phyloP scores from a whole-genome alignment of 2,888 invertebrate genomes.

The Nemapogon koenigi region DNA sequence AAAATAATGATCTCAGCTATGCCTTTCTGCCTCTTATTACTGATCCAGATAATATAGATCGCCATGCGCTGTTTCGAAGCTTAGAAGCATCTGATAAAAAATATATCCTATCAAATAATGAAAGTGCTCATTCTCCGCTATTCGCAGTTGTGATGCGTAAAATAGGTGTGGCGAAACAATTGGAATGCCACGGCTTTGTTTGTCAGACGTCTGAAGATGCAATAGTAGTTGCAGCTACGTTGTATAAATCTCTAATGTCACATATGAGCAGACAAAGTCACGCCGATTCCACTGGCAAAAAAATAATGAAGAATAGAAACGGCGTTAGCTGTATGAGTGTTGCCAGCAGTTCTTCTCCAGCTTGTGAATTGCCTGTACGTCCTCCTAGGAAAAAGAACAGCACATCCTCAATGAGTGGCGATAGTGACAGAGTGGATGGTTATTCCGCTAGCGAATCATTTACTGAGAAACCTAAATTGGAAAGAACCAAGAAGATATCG shows the following conservation, averaged over 20 bases:
- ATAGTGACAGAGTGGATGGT: slow-evolving; percentile 65
- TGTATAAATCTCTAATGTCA: slow-evolving; percentile 87
- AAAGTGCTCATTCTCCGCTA: slow-evolving; percentile 77
- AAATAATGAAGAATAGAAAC: slow-evolving; percentile 71
- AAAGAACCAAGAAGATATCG: slow-evolving; percentile 65
- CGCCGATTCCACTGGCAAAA: slow-evolving; percentile 40
- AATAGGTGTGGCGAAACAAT: slow-evolving; percentile 75
- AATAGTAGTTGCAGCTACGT: slow-evolving; percentile 88
- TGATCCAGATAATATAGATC: slow-evolving; percentile 80
- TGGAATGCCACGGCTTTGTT: slow-evolving; percentile 91
- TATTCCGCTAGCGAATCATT: slow-evolving; percentile 50
- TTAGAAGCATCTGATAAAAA: slow-evolving; percentile 61
- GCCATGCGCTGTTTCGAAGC: slow-evolving; percentile 69
- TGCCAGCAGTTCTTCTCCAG: slow-evolving; percentile 65
- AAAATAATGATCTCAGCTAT: slow-evolving; percentile 62
- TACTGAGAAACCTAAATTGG: slow-evolving; percentile 52
- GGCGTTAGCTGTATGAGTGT: slow-evolving; percentile 81
- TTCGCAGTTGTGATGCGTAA: slow-evolving; percentile 91
- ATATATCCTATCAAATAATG: slow-evolving; percentile 62
- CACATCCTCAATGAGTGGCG: slow-evolving; percentile 68
- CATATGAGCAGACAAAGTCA: slow-evolving; percentile 72
- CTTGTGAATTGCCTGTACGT: slow-evolving; percentile 64
- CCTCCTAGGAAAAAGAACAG: slow-evolving; percentile 79
- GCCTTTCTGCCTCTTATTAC: slow-evolving; percentile 87
- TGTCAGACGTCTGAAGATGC: slow-evolving; percentile 91